Evolutionary conservation across 1,140 invertebrate genomes (phyloP), one percentile per base, ranked within the genome.

Genomic region (Drosophila nasuta): DNA sequence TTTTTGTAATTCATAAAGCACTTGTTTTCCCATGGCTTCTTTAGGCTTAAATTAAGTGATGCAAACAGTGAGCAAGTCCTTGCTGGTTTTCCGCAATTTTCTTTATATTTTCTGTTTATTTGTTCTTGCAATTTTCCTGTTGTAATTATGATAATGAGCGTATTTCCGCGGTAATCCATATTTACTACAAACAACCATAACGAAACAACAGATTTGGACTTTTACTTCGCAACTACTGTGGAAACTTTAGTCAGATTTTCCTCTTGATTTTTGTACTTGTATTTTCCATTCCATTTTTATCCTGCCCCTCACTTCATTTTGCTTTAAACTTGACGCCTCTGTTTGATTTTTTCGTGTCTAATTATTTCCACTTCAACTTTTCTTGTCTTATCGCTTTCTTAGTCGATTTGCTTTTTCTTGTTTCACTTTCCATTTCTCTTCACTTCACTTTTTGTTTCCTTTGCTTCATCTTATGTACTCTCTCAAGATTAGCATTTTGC

Each of bases 91-190:
- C 48, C 17, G 48, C 20, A 49, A 30, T 52, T 52, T 33, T 30
- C 5, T 28, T 25, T 51, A 8, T 8, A 13, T 5, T 33, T 15
- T 54, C 2, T 13, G n/a, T 8, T 33, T 41, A 41, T 54, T 33
- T 15, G 28, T 54, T 35, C 35, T 13, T 54, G 5, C 8, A 3
- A n/a, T 33, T 52, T n/a, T 6, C n/a, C 5, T 30, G 51, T 15
- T 54, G 30, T 33, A 54, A 54, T 35, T 54, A 54, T 54, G 51
- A 30, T 54, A 54, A 54, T 54, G 51, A 13, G 25, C 11, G 11
- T 33, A 0, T 33, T 33, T 2, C n/a, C 3, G 51, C 30, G 7
- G 13, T 54, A 35, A 54, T 54, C 49, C 49, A 30, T 52, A 52
- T 54, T 35, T 25, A 33, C 51, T n/a, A 30, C 51, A 54, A 1